These are phyloP conservation scores for Hermetia illucens DNA, from an alignment of 1,140 invertebrate species.

Conservation along the genomic window DNA sequence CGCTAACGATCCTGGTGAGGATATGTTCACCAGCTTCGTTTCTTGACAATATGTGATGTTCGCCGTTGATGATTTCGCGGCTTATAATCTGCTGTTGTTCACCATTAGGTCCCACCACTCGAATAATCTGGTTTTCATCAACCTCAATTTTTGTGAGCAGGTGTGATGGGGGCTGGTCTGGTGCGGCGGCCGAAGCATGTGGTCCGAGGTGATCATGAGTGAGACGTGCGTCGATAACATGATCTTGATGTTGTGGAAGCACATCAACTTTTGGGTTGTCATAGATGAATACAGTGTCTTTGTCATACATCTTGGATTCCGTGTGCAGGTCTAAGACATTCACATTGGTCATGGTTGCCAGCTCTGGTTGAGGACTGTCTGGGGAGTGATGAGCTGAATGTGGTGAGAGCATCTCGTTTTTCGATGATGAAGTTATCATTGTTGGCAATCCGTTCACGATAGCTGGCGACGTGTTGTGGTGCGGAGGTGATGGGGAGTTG, in stretches of 20 bases:
- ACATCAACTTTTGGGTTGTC: constrained; percentile 23
- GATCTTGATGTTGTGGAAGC: constrained; percentile 20
- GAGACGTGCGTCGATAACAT: constrained; percentile 26
- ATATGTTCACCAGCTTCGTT: constrained; percentile 31
- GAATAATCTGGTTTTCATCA: constrained; percentile 29
- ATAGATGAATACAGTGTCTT: constrained; percentile 28
- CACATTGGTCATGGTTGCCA: constrained; percentile 62
- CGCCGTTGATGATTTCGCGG: constrained; percentile 30
- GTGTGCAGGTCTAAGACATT: constrained; percentile 50
- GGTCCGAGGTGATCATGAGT: constrained; percentile 12
- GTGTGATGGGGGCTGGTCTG: constrained; percentile 34
- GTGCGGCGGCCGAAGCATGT: constrained; percentile 15
- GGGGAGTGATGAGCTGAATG: constrained; percentile 31
- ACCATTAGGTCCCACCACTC: constrained; percentile 25
- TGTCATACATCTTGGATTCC: constrained; percentile 25
- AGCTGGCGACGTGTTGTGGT: constrained; percentile 13
- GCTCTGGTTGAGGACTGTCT: constrained; percentile 47
- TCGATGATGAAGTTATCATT: constrained; percentile 5
- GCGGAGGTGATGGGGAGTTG: constrained; percentile 20
- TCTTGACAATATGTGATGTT: constrained; percentile 29
- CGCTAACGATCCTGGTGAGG: constrained; percentile 29
- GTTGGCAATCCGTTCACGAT: constrained; percentile 22
- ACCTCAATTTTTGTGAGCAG: constrained; percentile 28
- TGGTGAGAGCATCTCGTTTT: constrained; percentile 7
- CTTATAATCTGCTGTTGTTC: constrained; percentile 31